Conservation (phyloP, 2,888 invertebrate genomes). For the Antheraea yamamai region DNA sequence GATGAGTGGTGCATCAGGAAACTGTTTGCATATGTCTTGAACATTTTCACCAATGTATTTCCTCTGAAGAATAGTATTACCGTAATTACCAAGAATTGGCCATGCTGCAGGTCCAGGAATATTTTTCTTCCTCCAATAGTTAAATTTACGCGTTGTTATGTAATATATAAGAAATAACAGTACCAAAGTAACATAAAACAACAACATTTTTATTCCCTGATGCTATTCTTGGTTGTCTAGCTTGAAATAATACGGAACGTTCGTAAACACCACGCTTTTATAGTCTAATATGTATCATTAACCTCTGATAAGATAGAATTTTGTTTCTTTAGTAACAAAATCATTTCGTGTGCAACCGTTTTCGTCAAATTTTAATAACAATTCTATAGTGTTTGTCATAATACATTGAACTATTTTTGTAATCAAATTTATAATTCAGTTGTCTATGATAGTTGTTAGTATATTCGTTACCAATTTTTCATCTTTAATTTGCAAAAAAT, state of each 20-base stretch:
- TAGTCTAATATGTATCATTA: background rate
- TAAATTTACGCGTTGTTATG: conserved; percentile 24
- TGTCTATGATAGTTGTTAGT: too few relatives aligned
- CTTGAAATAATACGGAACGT: background rate
- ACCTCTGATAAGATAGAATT: background rate
- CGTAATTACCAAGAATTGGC: conserved; percentile 31
- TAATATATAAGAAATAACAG: conserved; percentile 19
- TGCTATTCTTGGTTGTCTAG: background rate
- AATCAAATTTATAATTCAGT: too few relatives aligned
- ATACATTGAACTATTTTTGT: too few relatives aligned
- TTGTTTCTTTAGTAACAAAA: background rate
- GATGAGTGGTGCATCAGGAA: conserved; percentile 31
- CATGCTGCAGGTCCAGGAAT: conserved; percentile 28
- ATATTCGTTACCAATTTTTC: too few relatives aligned
- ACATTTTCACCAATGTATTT: conserved; percentile 25
- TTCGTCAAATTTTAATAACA: too few relatives aligned
- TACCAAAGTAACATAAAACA: conserved; percentile 1
- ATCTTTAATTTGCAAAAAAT: too few relatives aligned
- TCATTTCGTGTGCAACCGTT: too few relatives aligned
- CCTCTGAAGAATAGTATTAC: conserved; percentile 26
- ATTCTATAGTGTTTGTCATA: too few relatives aligned
- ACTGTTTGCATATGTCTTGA: conserved; percentile 31
- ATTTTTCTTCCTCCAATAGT: conserved; percentile 32
- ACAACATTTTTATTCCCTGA: background rate
- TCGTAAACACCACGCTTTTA: background rate